Evolutionary conservation across 2,797 vertebrate species (phyloP).

Genomic region (Pagetopsis macropterus): DNA sequence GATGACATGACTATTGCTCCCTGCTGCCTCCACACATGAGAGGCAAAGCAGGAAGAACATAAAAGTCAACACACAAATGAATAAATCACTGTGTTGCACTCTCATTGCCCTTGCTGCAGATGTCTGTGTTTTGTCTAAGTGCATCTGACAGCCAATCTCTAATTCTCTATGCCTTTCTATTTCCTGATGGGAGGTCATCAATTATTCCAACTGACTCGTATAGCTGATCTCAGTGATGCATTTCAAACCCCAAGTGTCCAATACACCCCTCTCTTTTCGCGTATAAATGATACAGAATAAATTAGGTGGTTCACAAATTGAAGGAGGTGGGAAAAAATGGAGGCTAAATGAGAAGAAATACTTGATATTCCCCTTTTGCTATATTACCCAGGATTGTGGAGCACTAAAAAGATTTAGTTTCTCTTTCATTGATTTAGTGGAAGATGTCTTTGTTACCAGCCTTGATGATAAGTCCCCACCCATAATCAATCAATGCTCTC

Average conservation of each 20-base stretch:
- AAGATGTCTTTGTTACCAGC: slow-evolving; percentile 76
- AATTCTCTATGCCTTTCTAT: slow-evolving; percentile 48
- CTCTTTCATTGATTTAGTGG: slow-evolving; percentile 77
- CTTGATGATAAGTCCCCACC: slow-evolving; percentile 63
- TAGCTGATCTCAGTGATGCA: slow-evolving; percentile 54
- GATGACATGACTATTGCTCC: slow-evolving; percentile 13
- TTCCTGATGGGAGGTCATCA: slow-evolving; percentile 54
- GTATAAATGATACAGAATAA: slow-evolving; percentile 61
- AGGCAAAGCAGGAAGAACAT: slow-evolving; percentile 33
- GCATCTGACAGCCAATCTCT: slow-evolving; percentile 35
- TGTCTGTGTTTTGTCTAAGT: slow-evolving; percentile 46
- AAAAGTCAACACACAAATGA: slow-evolving; percentile 47
- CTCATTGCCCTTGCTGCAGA: slow-evolving; percentile 44
- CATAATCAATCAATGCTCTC: slow-evolving; percentile 65
- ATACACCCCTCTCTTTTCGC: slow-evolving; percentile 49
- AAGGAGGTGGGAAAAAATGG: slow-evolving; percentile 37
- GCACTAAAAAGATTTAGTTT: slow-evolving; percentile 68
- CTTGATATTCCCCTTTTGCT: slow-evolving; percentile 42
- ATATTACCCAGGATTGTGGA: slow-evolving; percentile 46
- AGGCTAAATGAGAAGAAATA: slow-evolving; percentile 60
- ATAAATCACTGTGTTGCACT: slow-evolving; percentile 58
- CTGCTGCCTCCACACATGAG: slow-evolving; percentile 18
- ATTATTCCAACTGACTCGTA: slow-evolving; percentile 53
- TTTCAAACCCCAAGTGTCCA: slow-evolving; percentile 50
- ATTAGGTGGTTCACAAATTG: slow-evolving; percentile 65